Base-by-base conservation (phyloP, 2,888 invertebrate species). In the Trichogramma dendrolimi region DNA sequence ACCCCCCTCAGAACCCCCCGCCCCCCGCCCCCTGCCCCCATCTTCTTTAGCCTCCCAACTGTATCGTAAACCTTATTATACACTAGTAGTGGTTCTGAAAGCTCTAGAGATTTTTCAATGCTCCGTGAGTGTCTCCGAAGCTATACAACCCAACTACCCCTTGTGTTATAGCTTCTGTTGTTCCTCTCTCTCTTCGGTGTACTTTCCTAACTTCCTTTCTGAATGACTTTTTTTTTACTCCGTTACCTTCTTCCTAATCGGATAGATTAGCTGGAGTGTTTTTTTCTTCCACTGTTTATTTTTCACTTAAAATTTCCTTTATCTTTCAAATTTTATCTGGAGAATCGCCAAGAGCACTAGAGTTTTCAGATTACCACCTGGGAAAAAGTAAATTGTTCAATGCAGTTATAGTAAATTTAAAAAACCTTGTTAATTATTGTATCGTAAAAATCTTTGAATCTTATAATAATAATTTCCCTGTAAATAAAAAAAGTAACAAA, bases 1-100 rank as follows among this genome's bases (percentile, higher is more conserved):
- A 70, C 67, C 70, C 55, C 49, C 40, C 54, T 69, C 67, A 67
- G 67, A 67, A 67, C 52, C 66, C 65, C 64, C 63, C 52, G 65
- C 65, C 64, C 63, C 53, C 60, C 42, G 48, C 39, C 43, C 43
- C 7, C n/a, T 10, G 0, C n/a, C 10, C 39, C 42, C 27, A n/a
- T 27, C 10, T 50, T 27, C 51, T 27, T 8, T 60, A 7, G 4
- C 8, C 38, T 11, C 14, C 47, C 39, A 40, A 1, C 27, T 27
- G 27, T 27, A 27, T 27, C 27, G 27, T 27, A 27, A 27, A 27
- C 40, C n/a, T 4, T 7, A n/a, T 11, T 41, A 39, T 11, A 6
- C 8, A 5, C 8, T 40, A 40, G 55, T 49, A 46, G 51, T 27
- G 5, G 44, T 46, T 38, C 53, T 46, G 59, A 53, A 62, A 55